A percentile compares a stretch with the other conserved stretches of the same genome.
Evolutionary conservation across 2,797 vertebrate genomes (phyloP).

Genomic region (Threskiornis aethiopicus): DNA sequence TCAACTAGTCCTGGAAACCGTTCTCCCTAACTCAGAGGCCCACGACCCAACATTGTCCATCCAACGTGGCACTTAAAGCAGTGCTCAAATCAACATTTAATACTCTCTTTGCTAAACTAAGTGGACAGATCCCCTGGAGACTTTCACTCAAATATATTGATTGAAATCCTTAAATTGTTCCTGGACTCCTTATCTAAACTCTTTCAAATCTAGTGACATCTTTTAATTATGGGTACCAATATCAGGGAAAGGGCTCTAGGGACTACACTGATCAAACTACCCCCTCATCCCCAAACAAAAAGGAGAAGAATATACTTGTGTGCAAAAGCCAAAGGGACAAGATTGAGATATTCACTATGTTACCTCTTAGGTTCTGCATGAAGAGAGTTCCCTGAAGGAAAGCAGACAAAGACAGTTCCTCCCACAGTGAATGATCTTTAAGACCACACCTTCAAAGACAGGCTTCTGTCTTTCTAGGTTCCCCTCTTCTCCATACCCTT

Average conservation of each 20-base stretch:
- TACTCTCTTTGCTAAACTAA: neutral
- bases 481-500: neutral
- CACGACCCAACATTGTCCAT: rapidly evolving
- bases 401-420: neutral
- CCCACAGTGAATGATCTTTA: neutral
- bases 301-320: neutral
- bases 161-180: neutral
- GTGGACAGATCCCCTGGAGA: neutral
- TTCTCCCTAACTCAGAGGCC: neutral
- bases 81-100: neutral
- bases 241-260: neutral
- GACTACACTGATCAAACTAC: neutral
- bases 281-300: neutral
- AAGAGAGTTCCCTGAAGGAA: neutral
- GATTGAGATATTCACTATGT: neutral
- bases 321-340: neutral
- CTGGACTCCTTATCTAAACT: neutral
- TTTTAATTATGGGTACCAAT: neutral
- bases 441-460: neutral
- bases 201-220: neutral
- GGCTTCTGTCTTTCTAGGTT: neutral
- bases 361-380: neutral
- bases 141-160: neutral
- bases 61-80: neutral
- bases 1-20: neutral